Base-by-base conservation (phyloP, 2,888 invertebrate species). In the Bombylius discolor region DNA sequence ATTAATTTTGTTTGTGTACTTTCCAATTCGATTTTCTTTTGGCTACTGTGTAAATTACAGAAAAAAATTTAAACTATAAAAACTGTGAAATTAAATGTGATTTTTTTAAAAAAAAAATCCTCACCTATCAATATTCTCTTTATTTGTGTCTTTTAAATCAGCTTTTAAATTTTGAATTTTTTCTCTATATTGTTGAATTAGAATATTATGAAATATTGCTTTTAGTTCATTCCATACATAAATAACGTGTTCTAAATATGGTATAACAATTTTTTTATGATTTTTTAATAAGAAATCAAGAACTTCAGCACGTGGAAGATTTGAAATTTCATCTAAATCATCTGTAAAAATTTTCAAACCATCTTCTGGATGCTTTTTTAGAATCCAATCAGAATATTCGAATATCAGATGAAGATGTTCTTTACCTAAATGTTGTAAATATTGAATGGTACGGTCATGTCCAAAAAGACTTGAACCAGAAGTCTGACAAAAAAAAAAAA, bases 241-340 rank as follows among this genome's bases (percentile, higher is more conserved):
- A 36, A 99, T 89, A 0, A 98, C 84, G 69, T 99, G 96, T 69
- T 98, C 97, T 67, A 98, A 75, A 70, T 98, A 99, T 0, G 91
- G 89, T 65, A 96, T 89, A 1, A 94, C 91, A 34, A 93, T 77
- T 14, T 80, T 71, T 60, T 87, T 85, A 67, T 90, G 89, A 61
- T 83, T 86, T 63, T 87, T 81, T n/a, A 90, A 77, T 14, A 99
- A 75, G 70, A 89, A 97, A 66, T 94, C 91, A 45, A 97, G 75
- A 45, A 99, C 86, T 69, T 87, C 83, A 3, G 92, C 86, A 55
- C 97, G 79, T 1, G 97, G 95, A 46, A 98, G 76, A 53, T 84
- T 83, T 69, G 95, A 92, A 0, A 94, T 91, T 79, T 96, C 93
- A 49, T 83, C 79, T 51, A 87, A 78, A 67, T 91, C 89, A 69